Conservation (phyloP, 2,888 invertebrate genomes). For the Caenorhabditis wallacei region DNA sequence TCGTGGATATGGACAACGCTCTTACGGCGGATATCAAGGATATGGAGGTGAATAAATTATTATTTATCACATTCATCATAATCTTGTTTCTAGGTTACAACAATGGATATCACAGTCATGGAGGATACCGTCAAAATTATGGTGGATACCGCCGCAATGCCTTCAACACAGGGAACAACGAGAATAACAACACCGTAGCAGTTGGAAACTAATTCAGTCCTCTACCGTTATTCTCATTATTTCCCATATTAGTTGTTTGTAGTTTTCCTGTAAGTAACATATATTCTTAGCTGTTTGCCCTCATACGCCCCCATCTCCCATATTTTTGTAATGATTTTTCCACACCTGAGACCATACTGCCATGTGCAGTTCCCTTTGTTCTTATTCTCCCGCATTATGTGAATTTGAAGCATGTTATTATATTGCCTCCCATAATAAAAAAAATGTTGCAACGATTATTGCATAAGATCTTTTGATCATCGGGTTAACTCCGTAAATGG, state of each 20-base stretch:
- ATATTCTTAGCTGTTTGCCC: not conserved
- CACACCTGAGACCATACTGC: constrained; percentile 29
- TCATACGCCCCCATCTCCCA: constrained; percentile 23
- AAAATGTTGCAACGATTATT: too few relatives aligned
- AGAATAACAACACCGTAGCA: constrained; percentile 37
- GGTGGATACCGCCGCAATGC: constrained; percentile 46
- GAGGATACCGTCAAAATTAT: constrained; percentile 61
- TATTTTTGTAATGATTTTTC: constrained; percentile 58
- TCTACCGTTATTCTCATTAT: not conserved
- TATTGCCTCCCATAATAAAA: not conserved
- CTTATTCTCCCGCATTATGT: not conserved
- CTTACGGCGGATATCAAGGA: constrained; percentile 69
- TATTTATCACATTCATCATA: not conserved
- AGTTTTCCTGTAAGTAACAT: not conserved
- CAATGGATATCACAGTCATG: constrained; percentile 49
- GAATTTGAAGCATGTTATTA: not conserved
- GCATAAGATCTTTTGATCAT: too few relatives aligned
- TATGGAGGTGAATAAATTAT: constrained; percentile 49
- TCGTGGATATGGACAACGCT: constrained; percentile 72
- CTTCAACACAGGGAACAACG: not conserved
- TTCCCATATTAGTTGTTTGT: not conserved
- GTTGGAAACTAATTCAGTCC: constrained; percentile 38
- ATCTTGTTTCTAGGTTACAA: constrained; percentile 25
- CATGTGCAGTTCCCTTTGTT: constrained; percentile 5
- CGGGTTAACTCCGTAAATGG: too few relatives aligned